These are phyloP conservation scores for Dicrostonyx torquatus DNA, from an alignment of 2,797 vertebrate species.

Conservation along the genomic window DNA sequence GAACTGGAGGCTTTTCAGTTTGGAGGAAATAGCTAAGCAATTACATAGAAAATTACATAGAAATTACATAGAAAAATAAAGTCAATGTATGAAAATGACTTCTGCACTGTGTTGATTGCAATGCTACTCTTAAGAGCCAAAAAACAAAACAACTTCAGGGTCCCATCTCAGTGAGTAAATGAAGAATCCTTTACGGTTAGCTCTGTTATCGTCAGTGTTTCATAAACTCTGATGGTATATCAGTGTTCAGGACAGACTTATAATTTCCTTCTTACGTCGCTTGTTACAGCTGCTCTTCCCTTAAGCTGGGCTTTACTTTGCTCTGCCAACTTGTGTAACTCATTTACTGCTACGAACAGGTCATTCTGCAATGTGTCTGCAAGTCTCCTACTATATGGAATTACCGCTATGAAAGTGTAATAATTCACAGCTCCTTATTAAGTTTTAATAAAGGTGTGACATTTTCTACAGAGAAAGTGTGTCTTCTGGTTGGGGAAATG, in stretches of 20 bases:
- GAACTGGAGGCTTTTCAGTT: not conserved
- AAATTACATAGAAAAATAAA: not conserved
- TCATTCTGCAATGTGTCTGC: not conserved
- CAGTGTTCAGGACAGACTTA: not conserved
- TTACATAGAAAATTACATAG: not conserved
- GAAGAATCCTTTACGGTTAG: not conserved
- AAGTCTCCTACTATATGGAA: conserved; percentile 5
- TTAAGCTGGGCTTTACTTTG: conserved; percentile 1
- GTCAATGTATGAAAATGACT: not conserved
- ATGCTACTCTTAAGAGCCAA: not conserved
- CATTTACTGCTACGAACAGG: not conserved
- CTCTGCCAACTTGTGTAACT: not conserved
- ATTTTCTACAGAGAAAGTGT: not conserved
- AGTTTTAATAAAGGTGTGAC: not conserved
- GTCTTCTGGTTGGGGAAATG: not conserved
- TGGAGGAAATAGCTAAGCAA: not conserved
- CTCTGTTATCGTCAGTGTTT: not conserved
- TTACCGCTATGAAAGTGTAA: not conserved
- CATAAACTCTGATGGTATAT: not conserved
- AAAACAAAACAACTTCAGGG: not conserved
- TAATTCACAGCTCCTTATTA: conserved; percentile 2
- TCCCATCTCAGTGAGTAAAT: not conserved
- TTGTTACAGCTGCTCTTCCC: not conserved
- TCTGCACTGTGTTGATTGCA: not conserved
- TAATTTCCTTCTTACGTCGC: not conserved